phyloP scores from a whole-genome alignment of 2,113 vertebrate species.

The Rhinolophus ferrumequinum region DNA sequence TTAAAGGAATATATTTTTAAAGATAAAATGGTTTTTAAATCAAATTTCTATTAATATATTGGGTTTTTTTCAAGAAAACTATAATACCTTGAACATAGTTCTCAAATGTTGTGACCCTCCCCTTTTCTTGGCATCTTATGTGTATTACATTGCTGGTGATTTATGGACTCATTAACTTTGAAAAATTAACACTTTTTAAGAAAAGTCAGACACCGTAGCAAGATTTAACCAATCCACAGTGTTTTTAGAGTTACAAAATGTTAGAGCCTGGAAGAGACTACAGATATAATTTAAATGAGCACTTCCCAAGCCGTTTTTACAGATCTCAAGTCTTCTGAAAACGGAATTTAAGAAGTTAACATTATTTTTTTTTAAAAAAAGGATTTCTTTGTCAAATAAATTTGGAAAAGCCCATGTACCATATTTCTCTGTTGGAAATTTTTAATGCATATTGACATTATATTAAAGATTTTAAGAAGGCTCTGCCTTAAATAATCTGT shows the following conservation, averaged over 20 bases:
- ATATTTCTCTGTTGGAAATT: neutral
- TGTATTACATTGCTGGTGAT: neutral
- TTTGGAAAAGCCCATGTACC: neutral
- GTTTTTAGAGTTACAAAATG: neutral
- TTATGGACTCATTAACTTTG: neutral
- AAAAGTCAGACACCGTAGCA: neutral
- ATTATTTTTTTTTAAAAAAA: neutral
- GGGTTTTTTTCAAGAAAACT: neutral
- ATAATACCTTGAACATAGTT: neutral
- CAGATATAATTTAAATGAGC: neutral
- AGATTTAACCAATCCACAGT: neutral
- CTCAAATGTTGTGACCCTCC: neutral
- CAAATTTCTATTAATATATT: neutral
- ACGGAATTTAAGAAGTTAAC: conserved; percentile 4
- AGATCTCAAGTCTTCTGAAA: neutral
- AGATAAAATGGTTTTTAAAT: conserved; percentile 35
- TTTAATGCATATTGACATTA: neutral
- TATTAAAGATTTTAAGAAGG: conserved; percentile 13
- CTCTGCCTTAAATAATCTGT: neutral
- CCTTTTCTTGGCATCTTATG: neutral
- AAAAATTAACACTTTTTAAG: neutral
- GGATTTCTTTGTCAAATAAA: neutral
- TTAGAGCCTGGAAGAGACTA: neutral
- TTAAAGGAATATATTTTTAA: neutral
- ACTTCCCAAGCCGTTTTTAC: neutral